Evolutionary conservation across 37 sponge, comb jelly and placozoan genomes (phyloP), one percentile per base, ranked within the genome.

Genomic region (Oopsacas minuta): DNA sequence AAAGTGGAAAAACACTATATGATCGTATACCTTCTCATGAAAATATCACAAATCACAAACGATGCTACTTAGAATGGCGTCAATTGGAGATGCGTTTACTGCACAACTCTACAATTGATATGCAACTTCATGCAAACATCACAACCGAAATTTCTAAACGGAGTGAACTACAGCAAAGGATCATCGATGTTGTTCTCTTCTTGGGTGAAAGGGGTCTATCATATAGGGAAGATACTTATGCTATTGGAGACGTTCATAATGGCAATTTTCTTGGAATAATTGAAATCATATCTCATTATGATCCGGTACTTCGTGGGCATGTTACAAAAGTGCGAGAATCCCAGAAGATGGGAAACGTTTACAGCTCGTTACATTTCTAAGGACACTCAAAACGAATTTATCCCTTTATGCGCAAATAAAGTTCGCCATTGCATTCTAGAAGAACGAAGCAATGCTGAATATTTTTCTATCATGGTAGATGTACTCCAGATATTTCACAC

Each of bases 381-480:
- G 28, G 75, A 61, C 7, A 17, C 49, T 42, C 75, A 61, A 61
- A 61, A 61, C 28, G 75, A 61, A 61, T 61, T 61, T n/a, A 61
- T 61, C 75, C 75, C 22, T 61, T 20, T 61, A 61, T 61, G 75
- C 30, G 75, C 75, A 61, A 12, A 61, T 61, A 61, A 61, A n/a
- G 28, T 61, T 61, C 75, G 75, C 30, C 20, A 34, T n/a, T 61
- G 75, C 30, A 61, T 61, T 12, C 30, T n/a, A 61, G 30, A 25
- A 32, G 75, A 61, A n/a, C 34, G 46, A 25, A 85, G 25, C 17
- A 52, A 85, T 52, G 52, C 85, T 36, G 52, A 52, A 52, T 85
- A 85, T 36, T 85, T 52, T 85, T 85, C 85, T 30, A 51, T 85
- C 52, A 85, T 46, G 46, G 85, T 85, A 52, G 85, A 85, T 85